Evolutionary conservation across 2,113 vertebrate species (phyloP), one percentile per base, ranked within the genome.

Genomic region (Pelvicachromis taeniatus): DNA sequence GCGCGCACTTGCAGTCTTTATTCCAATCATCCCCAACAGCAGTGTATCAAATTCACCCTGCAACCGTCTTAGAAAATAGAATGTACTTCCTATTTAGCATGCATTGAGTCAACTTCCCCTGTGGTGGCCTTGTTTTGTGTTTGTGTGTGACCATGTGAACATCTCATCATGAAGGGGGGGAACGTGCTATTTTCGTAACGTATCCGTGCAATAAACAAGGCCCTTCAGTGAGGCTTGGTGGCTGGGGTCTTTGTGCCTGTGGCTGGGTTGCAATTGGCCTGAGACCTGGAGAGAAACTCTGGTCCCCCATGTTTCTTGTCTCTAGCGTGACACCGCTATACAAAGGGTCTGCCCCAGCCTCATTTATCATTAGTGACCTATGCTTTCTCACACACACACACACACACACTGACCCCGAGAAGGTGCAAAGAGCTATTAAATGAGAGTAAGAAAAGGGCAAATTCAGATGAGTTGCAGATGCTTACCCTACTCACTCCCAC

Each of bases 61-160:
- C 87, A 82, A 80, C 80, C 85, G 83, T 85, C 82, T 81, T 85
- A 59, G 38, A 86, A 63, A 65, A 85, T 61, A 94, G 93, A 95
- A 92, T 95, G 87, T 80, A 81, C 86, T 53, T 88, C 92, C 94
- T 96, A 91, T 96, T 96, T 95, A 93, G 73, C 86, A 95, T 96
- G 88, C 93, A 94, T 83, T 56, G 68, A 89, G 84, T 91, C 91
- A 81, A 87, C 95, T 94, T 94, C 92, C 93, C 90, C 85, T 91
- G 85, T 29, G 31, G 90, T 84, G 78, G 45, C 83, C 88, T 92
- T 94, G 94, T 91, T 89, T 92, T 85, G 12, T 45, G 65, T 83
- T 7, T 81, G 55, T 77, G 79, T 68, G 58, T 59, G 53, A 90
- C 88, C 91, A 91, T 92, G 91, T 88, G 92, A 90, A 70, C 88